phyloP scores from a whole-genome alignment of 2,888 invertebrate genomes.

The Dorcus hopei region DNA sequence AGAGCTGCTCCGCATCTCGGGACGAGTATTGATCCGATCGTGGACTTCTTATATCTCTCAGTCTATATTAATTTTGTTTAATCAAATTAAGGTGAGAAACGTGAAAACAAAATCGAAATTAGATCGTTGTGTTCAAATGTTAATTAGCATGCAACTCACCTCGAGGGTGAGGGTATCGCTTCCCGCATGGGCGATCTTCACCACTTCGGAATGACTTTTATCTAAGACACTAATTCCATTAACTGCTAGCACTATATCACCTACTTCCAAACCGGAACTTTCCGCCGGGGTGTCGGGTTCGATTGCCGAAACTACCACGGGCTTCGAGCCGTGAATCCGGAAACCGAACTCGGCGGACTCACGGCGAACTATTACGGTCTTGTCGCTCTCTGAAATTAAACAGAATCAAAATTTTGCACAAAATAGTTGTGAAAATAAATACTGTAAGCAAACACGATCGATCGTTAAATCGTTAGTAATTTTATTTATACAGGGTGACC shows the following conservation, averaged over 20 bases:
- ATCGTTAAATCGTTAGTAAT: too few species aligned
- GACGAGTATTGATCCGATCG: too few species aligned
- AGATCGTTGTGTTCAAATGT: too few species aligned
- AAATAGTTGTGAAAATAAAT: too few species aligned
- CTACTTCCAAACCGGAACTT: slow-evolving; percentile 86
- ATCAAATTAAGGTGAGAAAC: too few species aligned
- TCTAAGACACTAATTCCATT: slow-evolving; percentile 89
- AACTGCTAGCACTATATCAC: slow-evolving; percentile 89
- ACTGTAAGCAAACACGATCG: too few species aligned
- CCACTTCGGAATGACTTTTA: slow-evolving; percentile 90
- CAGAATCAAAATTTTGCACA: too few species aligned
- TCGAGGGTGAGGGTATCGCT: slow-evolving; percentile 83
- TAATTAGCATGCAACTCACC: slow-evolving; percentile 43
- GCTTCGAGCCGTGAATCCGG: slow-evolving; percentile 91
- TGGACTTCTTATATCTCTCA: too few species aligned
- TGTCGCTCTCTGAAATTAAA: slow-evolving; percentile 72
- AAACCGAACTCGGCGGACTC: slow-evolving; percentile 91
- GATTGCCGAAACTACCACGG: slow-evolving; percentile 94
- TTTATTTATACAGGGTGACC: too few species aligned
- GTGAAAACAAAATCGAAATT: too few species aligned
- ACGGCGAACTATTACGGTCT: slow-evolving; percentile 77
- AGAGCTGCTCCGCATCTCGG: too few species aligned
- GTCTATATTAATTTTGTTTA: too few species aligned
- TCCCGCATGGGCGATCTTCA: slow-evolving; percentile 86
- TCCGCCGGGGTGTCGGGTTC: slow-evolving; percentile 94